Percentiles rank a stretch among this genome's conserved stretches.
Evolutionary conservation across 2,888 invertebrate species (phyloP).

Genomic region (Neoscelio sp.): DNA sequence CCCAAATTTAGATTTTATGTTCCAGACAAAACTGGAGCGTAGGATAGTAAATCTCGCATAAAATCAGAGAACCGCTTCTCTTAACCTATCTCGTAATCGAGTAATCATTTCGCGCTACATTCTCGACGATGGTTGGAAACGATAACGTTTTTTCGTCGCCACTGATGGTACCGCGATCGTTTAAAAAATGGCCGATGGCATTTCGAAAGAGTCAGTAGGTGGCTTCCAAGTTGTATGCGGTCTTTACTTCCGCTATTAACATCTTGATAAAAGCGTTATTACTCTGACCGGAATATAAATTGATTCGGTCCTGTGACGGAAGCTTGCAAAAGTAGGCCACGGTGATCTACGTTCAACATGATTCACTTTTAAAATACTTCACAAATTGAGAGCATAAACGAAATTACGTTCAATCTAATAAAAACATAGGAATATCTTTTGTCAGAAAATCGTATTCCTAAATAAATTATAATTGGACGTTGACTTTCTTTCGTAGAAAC

Average conservation of each 20-base stretch:
- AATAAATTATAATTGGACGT: too few species aligned
- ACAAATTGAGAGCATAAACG: too few species aligned
- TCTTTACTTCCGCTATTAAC: conserved; percentile 19
- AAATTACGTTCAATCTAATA: too few species aligned
- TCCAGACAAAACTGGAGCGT: not conserved
- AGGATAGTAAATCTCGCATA: conserved; percentile 5
- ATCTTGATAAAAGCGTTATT: conserved; percentile 13
- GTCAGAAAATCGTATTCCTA: too few species aligned
- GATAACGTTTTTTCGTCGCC: conserved; percentile 14
- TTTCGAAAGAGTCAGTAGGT: conserved; percentile 10
- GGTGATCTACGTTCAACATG: too few species aligned
- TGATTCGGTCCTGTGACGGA: conserved; percentile 12
- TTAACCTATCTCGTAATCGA: conserved; percentile 12
- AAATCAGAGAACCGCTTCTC: conserved; percentile 9
- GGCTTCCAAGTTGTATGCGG: not conserved
- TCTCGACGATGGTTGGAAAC: not conserved
- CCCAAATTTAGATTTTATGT: conserved; percentile 16
- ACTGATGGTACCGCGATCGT: not conserved
- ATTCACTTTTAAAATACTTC: too few species aligned
- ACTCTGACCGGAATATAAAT: conserved; percentile 2
- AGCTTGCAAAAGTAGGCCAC: too few species aligned
- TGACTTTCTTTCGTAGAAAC: too few species aligned
- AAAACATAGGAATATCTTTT: too few species aligned
- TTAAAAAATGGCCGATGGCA: conserved; percentile 23
- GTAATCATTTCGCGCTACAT: conserved; percentile 22